Evolutionary conservation across 2,797 vertebrate species (phyloP), one percentile per base, ranked within the genome.

Genomic region (Smutsia gigantea): DNA sequence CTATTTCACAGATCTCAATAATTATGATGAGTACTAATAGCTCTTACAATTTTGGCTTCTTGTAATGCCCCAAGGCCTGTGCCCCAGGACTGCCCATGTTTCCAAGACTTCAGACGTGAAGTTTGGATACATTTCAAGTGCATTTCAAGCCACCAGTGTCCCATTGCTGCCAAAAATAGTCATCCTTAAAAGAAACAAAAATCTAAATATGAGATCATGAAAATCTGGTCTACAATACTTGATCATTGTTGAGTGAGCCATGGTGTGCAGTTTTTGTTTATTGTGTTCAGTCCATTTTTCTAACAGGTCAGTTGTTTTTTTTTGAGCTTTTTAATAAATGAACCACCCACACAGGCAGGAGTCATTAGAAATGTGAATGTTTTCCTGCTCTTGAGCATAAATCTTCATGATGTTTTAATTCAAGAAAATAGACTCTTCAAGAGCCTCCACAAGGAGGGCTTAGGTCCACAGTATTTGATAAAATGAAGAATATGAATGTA

Each of bases 1-100:
- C 98, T 99, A 99, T 99, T 99, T 99, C 98, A 99, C 99, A 95
- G 99, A 99, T 99, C 99, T 99, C 98, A 99, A 99, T 98, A 99
- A 99, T 98, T 99, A 99, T 19, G 99, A 99, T 89, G 99, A 99
- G 97, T 99, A 99, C 99, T 99, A 99, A 99, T 75, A 85, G 79
- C 77, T 94, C 96, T 87, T 92, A 13, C 85, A 85, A 92, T 97
- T 96, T 97, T 96, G 96, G 97, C 95, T 97, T 96, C 93, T 96
- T 96, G 94, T 97, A 97, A 98, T 42, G 85, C 88, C 97, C 96
- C 95, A 97, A 95, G 96, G 96, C 98, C 96, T 98, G 96, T 97
- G 95, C 97, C 98, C 97, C 96, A 79, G 87, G 96, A 97, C 91
- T 97, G 94, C 97, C 98, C 97, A 94, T 97, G 94, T 97, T 96